These are phyloP conservation scores for Agrochola litura DNA, from an alignment of 2,888 invertebrate species.

Conservation along the genomic window DNA sequence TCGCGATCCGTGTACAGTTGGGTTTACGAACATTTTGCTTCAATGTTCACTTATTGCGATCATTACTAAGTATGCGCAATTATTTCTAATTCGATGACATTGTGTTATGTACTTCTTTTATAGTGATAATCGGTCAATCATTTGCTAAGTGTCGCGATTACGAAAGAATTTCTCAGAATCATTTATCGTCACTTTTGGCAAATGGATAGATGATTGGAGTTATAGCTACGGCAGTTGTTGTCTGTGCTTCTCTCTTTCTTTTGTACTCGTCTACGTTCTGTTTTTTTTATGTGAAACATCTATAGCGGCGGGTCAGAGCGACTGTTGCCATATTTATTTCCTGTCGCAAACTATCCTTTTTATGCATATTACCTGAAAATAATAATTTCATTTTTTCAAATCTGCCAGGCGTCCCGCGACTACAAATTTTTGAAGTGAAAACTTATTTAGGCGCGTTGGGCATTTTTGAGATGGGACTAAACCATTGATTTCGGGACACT, in stretches of 20 bases:
- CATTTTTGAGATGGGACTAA: too few species aligned
- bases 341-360: too few species aligned
- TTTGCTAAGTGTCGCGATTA: background rate
- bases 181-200: background rate
- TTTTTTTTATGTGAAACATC: background rate
- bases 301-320: too few species aligned
- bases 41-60: background rate
- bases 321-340: too few species aligned
- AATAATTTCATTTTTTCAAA: too few species aligned
- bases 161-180: background rate
- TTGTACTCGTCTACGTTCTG: background rate
- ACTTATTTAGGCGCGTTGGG: too few species aligned
- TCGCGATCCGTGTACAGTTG: conserved; percentile 4
- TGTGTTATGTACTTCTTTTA: background rate
- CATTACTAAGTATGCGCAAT: conserved; percentile 1
- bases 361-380: too few species aligned
- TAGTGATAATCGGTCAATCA: conserved; percentile 1
- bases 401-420: too few species aligned
- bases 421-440: too few species aligned
- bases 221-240: background rate
- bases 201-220: background rate
- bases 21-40: background rate
- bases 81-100: conserved; percentile 2
- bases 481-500: too few species aligned
- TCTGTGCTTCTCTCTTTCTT: background rate